Base-by-base conservation (phyloP, 2,113 vertebrate species). In the Cromileptes altivelis region DNA sequence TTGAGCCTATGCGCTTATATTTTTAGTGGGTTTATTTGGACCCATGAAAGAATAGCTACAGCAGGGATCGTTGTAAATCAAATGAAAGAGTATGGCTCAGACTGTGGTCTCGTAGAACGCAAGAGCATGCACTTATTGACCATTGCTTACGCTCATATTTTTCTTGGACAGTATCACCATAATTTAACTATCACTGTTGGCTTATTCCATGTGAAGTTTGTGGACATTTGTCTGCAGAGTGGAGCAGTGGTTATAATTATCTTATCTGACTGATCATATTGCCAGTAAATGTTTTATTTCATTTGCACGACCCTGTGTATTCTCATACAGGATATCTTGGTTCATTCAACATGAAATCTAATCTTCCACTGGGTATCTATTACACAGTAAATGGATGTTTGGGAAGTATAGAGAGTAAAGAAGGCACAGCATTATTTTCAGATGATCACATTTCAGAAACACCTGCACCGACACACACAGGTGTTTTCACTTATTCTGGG, bases 401-500 rank as follows among this genome's bases (percentile, higher is more conserved):
- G 27, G 37, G 10, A 33, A 33, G 33, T n/a, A 79, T 33, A 5
- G 8, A 53, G 68, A 56, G 19, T 10, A 30, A 30, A 53, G 27
- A 47, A n/a, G 27, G 21, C 11, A 9, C 27, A 30, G 4, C 25
- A 45, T 77, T 58, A 53, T 63, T 57, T 40, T 52, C 30, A 62
- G n/a, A 57, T 62, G n/a, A 53, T 73, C 47, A 74, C 67, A 40
- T 62, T 76, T 63, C 40, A 47, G 11, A 19, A 53, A 68, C 61
- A 74, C 49, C 70, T 80, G 49, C 64, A 65, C n/a, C 4, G 4
- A 62, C 63, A 62, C 63, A 74, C 62, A 23, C 81, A 75, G 56
- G 80, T 70, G 73, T 85, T 83, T 80, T 77, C 23, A 68, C 21
- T 69, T 75, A 81, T 57, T 57, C 25, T 52, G 17, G 60, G 70